Evolutionary conservation across 1,140 invertebrate genomes (phyloP), one percentile per base, ranked within the genome.

Genomic region (Dendrolimus kikuchii): DNA sequence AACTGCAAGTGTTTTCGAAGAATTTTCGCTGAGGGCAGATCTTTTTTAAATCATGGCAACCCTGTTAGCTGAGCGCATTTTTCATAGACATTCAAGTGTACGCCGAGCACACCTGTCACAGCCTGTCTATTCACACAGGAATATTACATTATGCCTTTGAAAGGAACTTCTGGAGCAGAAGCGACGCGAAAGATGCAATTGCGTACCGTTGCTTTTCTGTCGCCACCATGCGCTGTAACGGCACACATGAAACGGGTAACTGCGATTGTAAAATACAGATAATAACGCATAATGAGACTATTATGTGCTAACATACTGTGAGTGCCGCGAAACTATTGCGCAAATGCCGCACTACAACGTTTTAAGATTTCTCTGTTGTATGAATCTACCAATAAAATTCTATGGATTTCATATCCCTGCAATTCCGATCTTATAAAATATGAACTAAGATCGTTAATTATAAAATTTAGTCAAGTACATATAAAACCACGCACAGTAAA

Each of bases 61-160:
- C 23, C 23, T 23, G 23, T 23, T 23, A 23, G 23, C 23, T 23
- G 23, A 49, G 68, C 71, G 65, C 65, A 77, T 75, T 74, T 77
- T 75, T 77, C 74, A 74, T 73, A 70, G 62, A 59, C 62, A 68
- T 66, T 67, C 50, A 56, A 53, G 59, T 62, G 58, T 59, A 58
- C 56, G 59, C 59, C 59, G 43, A 51, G 60, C 60, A 53, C 74
- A 75, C 70, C 72, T 77, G 74, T 74, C 72, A 66, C 65, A 47
- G 59, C 47, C 37, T 46, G 55, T 46, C 60, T 62, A 71, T 62
- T 70, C 64, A 62, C 43, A 51, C 52, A 46, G 61, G 60, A 71
- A 77, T 77, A 77, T 77, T 77, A 71, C 68, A 66, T 75, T 74
- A 72, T 62, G 62, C 61, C 58, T 59, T 57, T 64, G 59, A 61